phyloP scores from a whole-genome alignment of 1,140 invertebrate genomes.

The Caenorhabditis brenneri region DNA sequence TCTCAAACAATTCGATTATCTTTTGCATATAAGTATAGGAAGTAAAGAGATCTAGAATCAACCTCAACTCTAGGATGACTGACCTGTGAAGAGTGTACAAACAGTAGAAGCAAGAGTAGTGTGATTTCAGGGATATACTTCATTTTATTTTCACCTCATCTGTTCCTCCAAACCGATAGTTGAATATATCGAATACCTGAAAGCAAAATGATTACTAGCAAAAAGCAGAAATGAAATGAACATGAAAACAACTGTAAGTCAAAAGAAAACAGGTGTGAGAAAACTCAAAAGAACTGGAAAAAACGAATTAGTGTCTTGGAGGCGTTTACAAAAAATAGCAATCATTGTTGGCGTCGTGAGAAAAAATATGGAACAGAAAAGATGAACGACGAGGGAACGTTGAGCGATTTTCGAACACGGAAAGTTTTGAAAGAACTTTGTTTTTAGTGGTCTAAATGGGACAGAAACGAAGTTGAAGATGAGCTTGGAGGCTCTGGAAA shows the following conservation, averaged over 20 bases:
- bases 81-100: constrained; percentile 31
- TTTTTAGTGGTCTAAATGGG: too few species aligned
- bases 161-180: background rate
- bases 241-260: background rate
- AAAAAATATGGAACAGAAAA: background rate
- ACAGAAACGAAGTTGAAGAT: too few species aligned
- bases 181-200: too few species aligned
- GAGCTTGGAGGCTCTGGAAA: too few species aligned
- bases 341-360: background rate
- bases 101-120: constrained; percentile 35
- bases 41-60: constrained; percentile 12
- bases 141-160: constrained; percentile 23
- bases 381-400: too few species aligned
- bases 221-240: background rate
- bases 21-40: background rate
- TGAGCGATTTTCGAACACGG: too few species aligned
- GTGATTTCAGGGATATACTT: constrained; percentile 28
- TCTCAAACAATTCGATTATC: constrained; percentile 14
- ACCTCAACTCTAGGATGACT: too few species aligned
- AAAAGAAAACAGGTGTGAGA: background rate
- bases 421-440: too few species aligned
- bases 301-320: background rate
- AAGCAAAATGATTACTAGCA: background rate
- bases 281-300: too few species aligned
- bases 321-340: background rate